Evolutionary conservation across 2,888 invertebrate species (phyloP), one percentile per base, ranked within the genome.

Genomic region (Megaustenia siamemsis): DNA sequence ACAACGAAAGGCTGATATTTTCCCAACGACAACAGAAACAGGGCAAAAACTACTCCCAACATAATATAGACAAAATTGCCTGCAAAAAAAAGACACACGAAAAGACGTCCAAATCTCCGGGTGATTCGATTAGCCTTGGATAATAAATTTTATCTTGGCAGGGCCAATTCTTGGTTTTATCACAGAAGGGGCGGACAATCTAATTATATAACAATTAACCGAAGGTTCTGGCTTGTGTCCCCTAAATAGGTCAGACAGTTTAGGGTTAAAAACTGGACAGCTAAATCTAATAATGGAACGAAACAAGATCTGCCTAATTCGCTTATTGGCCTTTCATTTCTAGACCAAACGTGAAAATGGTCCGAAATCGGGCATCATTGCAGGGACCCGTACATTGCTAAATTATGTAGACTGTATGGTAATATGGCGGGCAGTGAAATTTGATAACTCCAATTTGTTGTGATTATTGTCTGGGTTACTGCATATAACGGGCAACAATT

Each of bases 281-380:
- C 15, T 28, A 78, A 82, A 83, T 69, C 77, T 78, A 83, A 83
- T 83, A 83, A 83, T 49, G 77, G 69, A 45, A 69, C 53, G 83
- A 78, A 83, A 83, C 78, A 77, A 77, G 78, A 83, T 83, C 78
- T 49, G 63, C 69, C 53, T 83, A 77, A 83, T 83, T 83, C 83
- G 83, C 78, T 83, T 83, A 83, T 83, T 83, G 78, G 83, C 83
- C 83, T 77, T 83, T 83, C 83, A 83, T 83, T 83, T 77, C 77
- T 83, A 43, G 83, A 77, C 78, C 53, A 77, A 83, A 77, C 78
- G 82, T 77, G 77, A 83, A 77, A 83, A 83, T 83, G 77, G 69
- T 45, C 77, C 32, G 43, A 77, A 83, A 77, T 77, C 43, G 77
- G 69, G 66, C 78, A 56, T 32, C 56, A 24, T 32, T 81, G 81